Evolutionary conservation across 2,888 invertebrate species (phyloP), one percentile per base, ranked within the genome.

Genomic region (Alloscopus bannaensis): DNA sequence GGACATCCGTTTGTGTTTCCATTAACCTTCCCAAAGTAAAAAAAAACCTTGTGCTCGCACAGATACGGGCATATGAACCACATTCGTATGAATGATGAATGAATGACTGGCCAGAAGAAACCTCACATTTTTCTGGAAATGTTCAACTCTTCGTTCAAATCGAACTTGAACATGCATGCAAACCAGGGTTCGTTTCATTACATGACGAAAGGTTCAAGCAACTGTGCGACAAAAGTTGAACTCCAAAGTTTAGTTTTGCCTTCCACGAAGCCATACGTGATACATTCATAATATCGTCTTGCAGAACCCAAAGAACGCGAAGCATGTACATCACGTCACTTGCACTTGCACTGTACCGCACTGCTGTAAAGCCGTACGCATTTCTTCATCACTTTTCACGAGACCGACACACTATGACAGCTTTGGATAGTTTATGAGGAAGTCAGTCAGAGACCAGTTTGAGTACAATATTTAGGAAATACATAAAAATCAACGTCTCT

Each of bases 1-100:
- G 13, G 57, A 28, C 26, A 11, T 13, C 8, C 36, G 36, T 6
- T 6, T 36, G 36, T 36, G 36, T 36, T 6, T 13, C 6, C 6
- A 6, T 6, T 36, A 36, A 36, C 8, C 13, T 8, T 8, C 36
- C 8, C 13, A 36, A 36, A 6, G 45, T 45, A 45, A 4, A 16
- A 16, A 45, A 45, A 11, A 45, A 45, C n/a, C n/a, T 11, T 45
- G 45, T 45, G n/a, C n/a, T n/a, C 13, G 45, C 45, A 45, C 45
- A 11, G n/a, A 45, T 45, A 16, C n/a, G 36, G 13, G 36, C 36
- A 11, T 2, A 16, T 26, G 28, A 2, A 24, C 22, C 62, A 40
- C 18, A 40, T 42, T 42, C 62, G 22, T 65, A 62, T 72, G 60
- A 72, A 72, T 72, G 62, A 72, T 73, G 65, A 73, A 57, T 65